Evolutionary conservation across 2,888 invertebrate genomes (phyloP).

Genomic region (Heliconius ethilla): DNA sequence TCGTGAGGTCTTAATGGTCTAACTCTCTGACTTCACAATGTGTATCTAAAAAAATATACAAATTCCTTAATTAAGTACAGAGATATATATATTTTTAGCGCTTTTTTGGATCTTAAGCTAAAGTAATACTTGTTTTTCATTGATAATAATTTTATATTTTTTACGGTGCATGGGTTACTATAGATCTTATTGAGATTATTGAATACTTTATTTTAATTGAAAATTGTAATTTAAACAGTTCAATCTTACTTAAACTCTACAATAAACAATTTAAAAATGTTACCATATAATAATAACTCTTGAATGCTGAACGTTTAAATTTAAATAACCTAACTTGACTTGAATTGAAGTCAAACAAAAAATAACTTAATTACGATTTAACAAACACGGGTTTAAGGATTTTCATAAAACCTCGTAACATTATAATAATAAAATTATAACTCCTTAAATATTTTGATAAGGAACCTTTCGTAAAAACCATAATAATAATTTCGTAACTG

Average conservation of each 20-base stretch:
- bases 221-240: background rate
- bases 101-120: background rate
- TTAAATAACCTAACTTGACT: background rate
- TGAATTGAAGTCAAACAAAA: background rate
- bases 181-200: background rate
- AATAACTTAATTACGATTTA: background rate
- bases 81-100: background rate
- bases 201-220: background rate
- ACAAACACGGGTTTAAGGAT: background rate
- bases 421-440: too few species aligned
- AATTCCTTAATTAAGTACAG: background rate
- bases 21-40: background rate
- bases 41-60: background rate
- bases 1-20: slow-evolving; percentile 20
- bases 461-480: too few species aligned
- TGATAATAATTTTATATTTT: background rate
- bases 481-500: too few species aligned
- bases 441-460: too few species aligned
- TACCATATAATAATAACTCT: background rate
- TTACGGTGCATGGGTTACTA: background rate
- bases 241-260: background rate
- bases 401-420: background rate
- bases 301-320: background rate
- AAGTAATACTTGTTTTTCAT: background rate
- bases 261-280: background rate